phyloP scores from a whole-genome alignment of 2,888 invertebrate species.

The Teleogryllus oceanicus region DNA sequence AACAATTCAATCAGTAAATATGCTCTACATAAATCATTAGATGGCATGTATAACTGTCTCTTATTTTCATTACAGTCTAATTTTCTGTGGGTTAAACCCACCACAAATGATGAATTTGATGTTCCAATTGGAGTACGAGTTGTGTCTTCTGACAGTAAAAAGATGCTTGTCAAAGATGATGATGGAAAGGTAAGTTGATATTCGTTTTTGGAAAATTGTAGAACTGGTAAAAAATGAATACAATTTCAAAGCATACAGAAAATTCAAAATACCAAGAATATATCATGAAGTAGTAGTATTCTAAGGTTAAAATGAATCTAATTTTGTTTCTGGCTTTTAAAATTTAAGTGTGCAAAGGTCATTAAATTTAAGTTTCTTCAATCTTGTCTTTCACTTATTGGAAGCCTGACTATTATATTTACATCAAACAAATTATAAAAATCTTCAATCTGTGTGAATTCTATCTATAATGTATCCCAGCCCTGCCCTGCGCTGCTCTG shows the following conservation, averaged over 20 bases:
- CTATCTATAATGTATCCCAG: too few relatives aligned
- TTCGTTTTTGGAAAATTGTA: background rate
- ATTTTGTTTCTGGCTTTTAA: background rate
- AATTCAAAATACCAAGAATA: background rate
- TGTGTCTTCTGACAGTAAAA: conserved; percentile 68
- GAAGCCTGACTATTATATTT: too few relatives aligned
- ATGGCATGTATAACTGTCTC: background rate
- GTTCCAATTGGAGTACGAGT: conserved; percentile 83
- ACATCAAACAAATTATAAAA: too few relatives aligned
- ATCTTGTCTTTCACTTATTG: too few relatives aligned
- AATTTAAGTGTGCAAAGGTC: too few relatives aligned
- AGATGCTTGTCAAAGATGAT: conserved; percentile 77
- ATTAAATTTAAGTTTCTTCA: too few relatives aligned
- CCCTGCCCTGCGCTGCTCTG: too few relatives aligned
- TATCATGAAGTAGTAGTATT: background rate
- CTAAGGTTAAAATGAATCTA: background rate
- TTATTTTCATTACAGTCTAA: conserved; percentile 62
- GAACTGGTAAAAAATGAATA: background rate
- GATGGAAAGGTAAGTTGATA: conserved; percentile 66
- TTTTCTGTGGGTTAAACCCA: conserved; percentile 83
- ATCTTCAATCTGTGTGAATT: too few relatives aligned
- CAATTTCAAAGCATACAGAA: background rate
- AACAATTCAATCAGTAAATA: too few relatives aligned
- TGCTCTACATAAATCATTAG: too few relatives aligned
- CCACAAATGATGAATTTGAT: conserved; percentile 68